Evolutionary conservation across 30 jellyfish, hydroid and myxozoan species (phyloP).

Genomic region (Nemopilema nomurai): DNA sequence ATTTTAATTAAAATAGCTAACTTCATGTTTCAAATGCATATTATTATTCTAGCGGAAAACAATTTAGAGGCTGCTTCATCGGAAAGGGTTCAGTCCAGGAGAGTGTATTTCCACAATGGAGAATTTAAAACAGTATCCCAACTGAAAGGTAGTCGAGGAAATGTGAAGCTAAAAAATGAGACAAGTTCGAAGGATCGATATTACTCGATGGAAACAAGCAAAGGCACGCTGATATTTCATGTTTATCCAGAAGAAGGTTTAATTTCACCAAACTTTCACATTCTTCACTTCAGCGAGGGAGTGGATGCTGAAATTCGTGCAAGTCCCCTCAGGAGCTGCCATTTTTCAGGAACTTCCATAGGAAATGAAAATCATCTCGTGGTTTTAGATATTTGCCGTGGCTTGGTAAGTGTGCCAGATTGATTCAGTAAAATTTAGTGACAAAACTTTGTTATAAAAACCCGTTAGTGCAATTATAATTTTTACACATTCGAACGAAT

Average conservation of each 20-base stretch:
- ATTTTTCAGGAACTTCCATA: constrained; percentile 61
- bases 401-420: constrained; percentile 76
- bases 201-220: constrained; percentile 20
- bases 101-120: constrained; percentile 37
- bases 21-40: not conserved
- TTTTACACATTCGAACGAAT: not conserved
- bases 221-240: constrained; percentile 6
- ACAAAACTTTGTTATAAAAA: not conserved
- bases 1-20: not conserved
- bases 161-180: not conserved
- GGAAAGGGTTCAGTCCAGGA: constrained; percentile 45
- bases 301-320: not conserved
- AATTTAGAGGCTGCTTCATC: not conserved
- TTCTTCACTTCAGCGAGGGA: constrained; percentile 32
- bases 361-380: constrained; percentile 66
- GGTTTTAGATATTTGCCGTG: constrained; percentile 78
- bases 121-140: not conserved
- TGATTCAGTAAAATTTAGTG: not conserved
- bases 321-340: constrained; percentile 27
- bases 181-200: constrained; percentile 9
- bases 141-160: not conserved
- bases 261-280: constrained; percentile 58
- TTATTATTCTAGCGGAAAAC: not conserved
- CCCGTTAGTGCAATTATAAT: not conserved
- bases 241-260: constrained; percentile 28